Conservation (phyloP, 2,888 invertebrate species). For the Thera britannica region DNA sequence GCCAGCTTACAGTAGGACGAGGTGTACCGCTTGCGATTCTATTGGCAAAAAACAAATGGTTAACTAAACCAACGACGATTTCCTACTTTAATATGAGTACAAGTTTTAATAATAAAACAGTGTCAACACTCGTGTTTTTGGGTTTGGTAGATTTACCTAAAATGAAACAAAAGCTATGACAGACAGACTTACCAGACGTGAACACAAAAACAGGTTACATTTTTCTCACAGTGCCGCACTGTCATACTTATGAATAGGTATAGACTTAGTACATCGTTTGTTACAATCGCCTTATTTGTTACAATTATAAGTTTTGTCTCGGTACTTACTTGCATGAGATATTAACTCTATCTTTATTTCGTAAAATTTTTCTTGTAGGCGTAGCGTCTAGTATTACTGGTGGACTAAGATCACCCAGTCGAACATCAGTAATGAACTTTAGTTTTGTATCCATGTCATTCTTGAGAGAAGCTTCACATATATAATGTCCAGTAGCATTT, state of each 20-base stretch:
- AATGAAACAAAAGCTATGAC: too few species aligned
- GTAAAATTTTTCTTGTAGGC: constrained; percentile 1
- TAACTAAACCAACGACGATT: too few species aligned
- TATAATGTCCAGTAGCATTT: constrained; percentile 30
- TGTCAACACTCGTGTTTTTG: too few species aligned
- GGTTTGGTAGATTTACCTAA: too few species aligned
- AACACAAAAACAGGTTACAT: too few species aligned
- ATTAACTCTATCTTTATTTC: constrained; percentile 4
- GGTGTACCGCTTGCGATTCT: constrained; percentile 23
- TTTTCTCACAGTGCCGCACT: too few species aligned
- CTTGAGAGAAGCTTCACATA: constrained; percentile 31
- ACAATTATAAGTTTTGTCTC: neutral
- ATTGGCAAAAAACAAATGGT: neutral
- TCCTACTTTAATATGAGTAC: too few species aligned
- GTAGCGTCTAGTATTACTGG: constrained; percentile 12
- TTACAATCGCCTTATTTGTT: too few species aligned
- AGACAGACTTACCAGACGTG: too few species aligned
- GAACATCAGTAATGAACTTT: constrained; percentile 18
- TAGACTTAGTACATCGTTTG: too few species aligned
- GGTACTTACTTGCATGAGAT: constrained; percentile 20
- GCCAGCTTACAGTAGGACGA: constrained; percentile 19
- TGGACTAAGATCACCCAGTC: constrained; percentile 21
- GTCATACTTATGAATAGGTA: too few species aligned
- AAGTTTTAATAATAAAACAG: too few species aligned
- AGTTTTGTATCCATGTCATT: constrained; percentile 16